A percentile compares a stretch with the other conserved stretches of the same genome.
Evolutionary conservation across 2,797 vertebrate species (phyloP).

Genomic region (Gouania willdenowi): DNA sequence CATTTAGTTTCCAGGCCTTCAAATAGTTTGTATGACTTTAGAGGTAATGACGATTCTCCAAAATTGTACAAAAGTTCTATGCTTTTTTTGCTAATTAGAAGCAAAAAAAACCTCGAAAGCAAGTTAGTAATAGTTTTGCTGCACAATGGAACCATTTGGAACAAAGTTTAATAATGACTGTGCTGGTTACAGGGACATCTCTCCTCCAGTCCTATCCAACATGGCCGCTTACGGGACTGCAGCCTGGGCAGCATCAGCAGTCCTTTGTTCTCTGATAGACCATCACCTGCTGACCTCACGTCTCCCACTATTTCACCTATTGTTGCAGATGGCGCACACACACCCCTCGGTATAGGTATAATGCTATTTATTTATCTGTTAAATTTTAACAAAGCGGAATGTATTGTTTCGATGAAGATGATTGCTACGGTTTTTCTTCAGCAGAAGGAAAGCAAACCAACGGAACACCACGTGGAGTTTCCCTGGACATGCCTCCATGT

Average conservation of each 20-base stretch:
- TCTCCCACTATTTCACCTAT: constrained; percentile 90
- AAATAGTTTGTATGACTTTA: too few species aligned
- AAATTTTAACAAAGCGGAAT: too few species aligned
- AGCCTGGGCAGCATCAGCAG: constrained; percentile 88
- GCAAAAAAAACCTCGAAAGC: too few species aligned
- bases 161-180: too few species aligned
- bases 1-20: too few species aligned
- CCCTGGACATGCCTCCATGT: constrained; percentile 58
- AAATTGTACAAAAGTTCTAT: too few species aligned
- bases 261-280: constrained; percentile 78
- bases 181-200: constrained; percentile 85
- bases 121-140: too few species aligned
- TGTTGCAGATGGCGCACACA: constrained; percentile 70
- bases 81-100: too few species aligned
- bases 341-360: constrained; percentile 80
- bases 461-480: constrained; percentile 77
- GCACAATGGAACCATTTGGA: too few species aligned
- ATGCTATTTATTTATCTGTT: neutral
- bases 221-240: constrained; percentile 77
- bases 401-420: neutral
- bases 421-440: constrained; percentile 1
- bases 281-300: constrained; percentile 65
- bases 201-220: constrained; percentile 94
- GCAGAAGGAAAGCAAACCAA: constrained; percentile 77
- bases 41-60: too few species aligned